phyloP scores from a whole-genome alignment of 2,113 vertebrate genomes.

The Prinia subflava region DNA sequence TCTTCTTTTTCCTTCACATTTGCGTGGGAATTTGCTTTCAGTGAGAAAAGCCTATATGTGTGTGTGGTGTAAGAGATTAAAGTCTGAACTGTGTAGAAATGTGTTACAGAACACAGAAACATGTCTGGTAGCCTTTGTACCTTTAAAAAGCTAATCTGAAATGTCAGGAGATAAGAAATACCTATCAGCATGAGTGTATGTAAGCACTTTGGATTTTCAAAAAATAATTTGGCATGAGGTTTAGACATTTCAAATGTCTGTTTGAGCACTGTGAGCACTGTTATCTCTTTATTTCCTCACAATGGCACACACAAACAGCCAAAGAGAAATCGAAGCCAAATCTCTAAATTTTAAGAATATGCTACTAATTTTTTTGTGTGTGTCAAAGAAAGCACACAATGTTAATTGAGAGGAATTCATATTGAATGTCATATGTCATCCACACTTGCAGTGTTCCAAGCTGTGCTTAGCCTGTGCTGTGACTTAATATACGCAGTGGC shows the following conservation, averaged over 20 bases:
- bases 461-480: neutral
- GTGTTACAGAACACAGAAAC: neutral
- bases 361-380: neutral
- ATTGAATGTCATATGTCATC: neutral
- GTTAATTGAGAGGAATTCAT: slow-evolving; percentile 8
- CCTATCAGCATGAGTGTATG: neutral
- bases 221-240: neutral
- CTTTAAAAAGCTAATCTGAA: slow-evolving; percentile 14
- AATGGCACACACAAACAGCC: neutral
- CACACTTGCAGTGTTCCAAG: neutral
- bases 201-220: neutral
- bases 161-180: slow-evolving; percentile 23
- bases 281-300: neutral
- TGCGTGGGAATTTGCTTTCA: neutral
- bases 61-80: neutral
- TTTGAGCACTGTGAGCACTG: neutral
- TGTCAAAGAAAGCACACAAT: neutral
- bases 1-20: neutral
- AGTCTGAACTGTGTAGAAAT: neutral
- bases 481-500: neutral
- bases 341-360: neutral
- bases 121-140: neutral
- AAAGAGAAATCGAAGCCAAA: neutral
- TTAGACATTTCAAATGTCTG: neutral
- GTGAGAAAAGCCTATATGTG: neutral